Percentiles rank a stretch among this genome's conserved stretches.
phyloP scores from a whole-genome alignment of 1,140 invertebrate genomes.

The Polypedilum pembai region DNA sequence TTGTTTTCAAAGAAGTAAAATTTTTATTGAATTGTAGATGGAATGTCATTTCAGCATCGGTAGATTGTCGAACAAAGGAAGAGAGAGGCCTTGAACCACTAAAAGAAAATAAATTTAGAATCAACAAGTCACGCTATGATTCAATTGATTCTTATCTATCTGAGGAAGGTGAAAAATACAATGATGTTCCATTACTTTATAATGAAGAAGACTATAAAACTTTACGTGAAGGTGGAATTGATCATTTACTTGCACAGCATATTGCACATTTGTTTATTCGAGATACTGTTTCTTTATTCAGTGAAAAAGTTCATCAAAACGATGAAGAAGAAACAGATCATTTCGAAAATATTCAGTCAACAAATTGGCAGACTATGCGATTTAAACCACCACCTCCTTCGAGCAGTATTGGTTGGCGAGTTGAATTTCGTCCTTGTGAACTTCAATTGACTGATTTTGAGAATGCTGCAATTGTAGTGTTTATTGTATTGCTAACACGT shows the following conservation, averaged over 20 bases:
- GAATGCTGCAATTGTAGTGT: constrained; percentile 98
- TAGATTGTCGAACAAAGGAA: constrained; percentile 91
- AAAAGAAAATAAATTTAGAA: constrained; percentile 70
- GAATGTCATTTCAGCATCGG: constrained; percentile 89
- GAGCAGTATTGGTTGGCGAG: constrained; percentile 92
- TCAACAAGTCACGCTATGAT: constrained; percentile 95
- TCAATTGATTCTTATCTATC: constrained; percentile 97
- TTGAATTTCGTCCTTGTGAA: constrained; percentile 98
- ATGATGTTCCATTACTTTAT: constrained; percentile 84
- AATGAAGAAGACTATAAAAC: constrained; percentile 76
- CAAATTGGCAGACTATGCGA: constrained; percentile 99
- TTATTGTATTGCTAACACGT: constrained; percentile 91
- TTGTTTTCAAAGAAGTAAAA: no score
- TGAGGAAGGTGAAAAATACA: constrained; percentile 76
- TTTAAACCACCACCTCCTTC: constrained; percentile 97
- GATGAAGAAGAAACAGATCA: constrained; percentile 93
- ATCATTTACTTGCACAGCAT: constrained; percentile 85
- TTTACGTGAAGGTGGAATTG: constrained; percentile 79
- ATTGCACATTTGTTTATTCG: constrained; percentile 98
- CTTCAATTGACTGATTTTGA: constrained; percentile 98
- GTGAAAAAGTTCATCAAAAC: constrained; percentile 92
- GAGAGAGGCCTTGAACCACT: constrained; percentile 79
- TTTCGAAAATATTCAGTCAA: constrained; percentile 99
- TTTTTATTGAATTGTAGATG: no score
- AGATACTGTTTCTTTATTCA: constrained; percentile 92